Evolutionary conservation across 2,888 invertebrate species (phyloP).

Genomic region (Imbricaverruca yamaguchii): DNA sequence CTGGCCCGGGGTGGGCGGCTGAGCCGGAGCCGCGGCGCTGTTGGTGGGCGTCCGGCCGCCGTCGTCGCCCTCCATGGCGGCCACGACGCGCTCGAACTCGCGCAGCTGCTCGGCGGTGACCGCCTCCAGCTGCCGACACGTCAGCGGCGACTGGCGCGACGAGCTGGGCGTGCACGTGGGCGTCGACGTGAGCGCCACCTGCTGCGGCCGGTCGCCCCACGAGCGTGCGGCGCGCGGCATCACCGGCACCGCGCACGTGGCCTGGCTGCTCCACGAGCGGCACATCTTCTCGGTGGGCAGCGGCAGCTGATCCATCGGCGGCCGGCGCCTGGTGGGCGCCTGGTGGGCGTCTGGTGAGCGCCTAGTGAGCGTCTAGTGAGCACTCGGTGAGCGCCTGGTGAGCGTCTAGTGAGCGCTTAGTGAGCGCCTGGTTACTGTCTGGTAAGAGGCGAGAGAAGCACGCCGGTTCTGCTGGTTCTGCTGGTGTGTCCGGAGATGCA

Average conservation of each 20-base stretch:
- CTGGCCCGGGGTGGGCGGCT: too few relatives aligned
- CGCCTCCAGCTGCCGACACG: not conserved
- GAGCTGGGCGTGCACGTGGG: not conserved
- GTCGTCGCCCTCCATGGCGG: not conserved
- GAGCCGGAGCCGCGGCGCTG: not conserved
- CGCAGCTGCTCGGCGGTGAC: slow-evolving; percentile 16
- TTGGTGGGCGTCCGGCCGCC: slow-evolving; percentile 5
- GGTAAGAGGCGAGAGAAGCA: too few relatives aligned
- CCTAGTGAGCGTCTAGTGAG: too few relatives aligned
- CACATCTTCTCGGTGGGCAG: not conserved
- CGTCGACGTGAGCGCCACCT: not conserved
- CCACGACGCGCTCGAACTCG: slow-evolving; percentile 14
- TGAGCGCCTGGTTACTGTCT: too few relatives aligned
- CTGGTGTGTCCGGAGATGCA: too few relatives aligned
- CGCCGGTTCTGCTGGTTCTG: too few relatives aligned
- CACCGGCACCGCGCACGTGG: not conserved
- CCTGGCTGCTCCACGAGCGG: slow-evolving; percentile 13
- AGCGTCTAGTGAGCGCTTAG: too few relatives aligned
- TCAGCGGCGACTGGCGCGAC: too few relatives aligned
- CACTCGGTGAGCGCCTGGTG: too few relatives aligned
- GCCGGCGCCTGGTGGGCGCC: not conserved
- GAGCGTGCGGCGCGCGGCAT: not conserved
- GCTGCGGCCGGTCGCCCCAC: slow-evolving; percentile 15
- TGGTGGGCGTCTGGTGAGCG: too few relatives aligned
- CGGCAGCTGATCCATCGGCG: not conserved